Evolutionary conservation across 2,113 vertebrate genomes (phyloP).

Genomic region (Notechis scutatus): DNA sequence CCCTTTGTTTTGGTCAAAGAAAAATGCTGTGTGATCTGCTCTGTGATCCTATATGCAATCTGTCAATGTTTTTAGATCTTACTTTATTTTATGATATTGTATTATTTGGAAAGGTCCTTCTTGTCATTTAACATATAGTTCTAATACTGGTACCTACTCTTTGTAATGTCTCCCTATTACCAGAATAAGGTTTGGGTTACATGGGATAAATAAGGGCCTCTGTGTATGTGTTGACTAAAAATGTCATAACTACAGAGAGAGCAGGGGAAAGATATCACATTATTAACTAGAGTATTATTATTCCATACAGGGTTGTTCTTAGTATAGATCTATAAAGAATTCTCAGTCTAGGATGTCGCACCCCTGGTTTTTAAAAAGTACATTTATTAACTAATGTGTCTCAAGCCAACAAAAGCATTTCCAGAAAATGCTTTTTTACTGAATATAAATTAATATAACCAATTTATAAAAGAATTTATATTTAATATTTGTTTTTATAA

Average conservation of each 20-base stretch:
- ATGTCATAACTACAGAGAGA: constrained; percentile 5
- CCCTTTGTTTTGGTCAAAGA: constrained; percentile 69
- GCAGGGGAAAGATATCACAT: constrained; percentile 6
- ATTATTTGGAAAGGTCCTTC: constrained; percentile 30
- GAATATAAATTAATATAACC: constrained; percentile 46
- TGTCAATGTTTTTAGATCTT: constrained; percentile 5
- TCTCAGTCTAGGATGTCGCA: not conserved
- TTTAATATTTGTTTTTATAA: not conserved
- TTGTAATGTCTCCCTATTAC: not conserved
- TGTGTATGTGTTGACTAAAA: not conserved
- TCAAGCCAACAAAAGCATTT: not conserved
- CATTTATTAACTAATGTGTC: not conserved
- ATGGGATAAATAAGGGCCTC: not conserved
- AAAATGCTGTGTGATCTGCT: constrained; percentile 19
- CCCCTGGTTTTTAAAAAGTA: not conserved
- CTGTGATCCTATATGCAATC: constrained; percentile 19
- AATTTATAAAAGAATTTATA: constrained; percentile 5
- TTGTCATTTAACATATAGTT: constrained; percentile 9
- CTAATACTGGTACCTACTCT: constrained; percentile 5
- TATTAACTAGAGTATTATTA: constrained; percentile 28
- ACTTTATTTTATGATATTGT: constrained; percentile 33
- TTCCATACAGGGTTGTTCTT: not conserved
- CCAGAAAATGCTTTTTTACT: not conserved
- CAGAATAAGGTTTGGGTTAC: constrained; percentile 30
- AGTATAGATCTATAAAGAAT: not conserved